These are phyloP conservation scores for Leucophora obtusa DNA, from an alignment of 2,888 invertebrate genomes.

Conservation along the genomic window DNA sequence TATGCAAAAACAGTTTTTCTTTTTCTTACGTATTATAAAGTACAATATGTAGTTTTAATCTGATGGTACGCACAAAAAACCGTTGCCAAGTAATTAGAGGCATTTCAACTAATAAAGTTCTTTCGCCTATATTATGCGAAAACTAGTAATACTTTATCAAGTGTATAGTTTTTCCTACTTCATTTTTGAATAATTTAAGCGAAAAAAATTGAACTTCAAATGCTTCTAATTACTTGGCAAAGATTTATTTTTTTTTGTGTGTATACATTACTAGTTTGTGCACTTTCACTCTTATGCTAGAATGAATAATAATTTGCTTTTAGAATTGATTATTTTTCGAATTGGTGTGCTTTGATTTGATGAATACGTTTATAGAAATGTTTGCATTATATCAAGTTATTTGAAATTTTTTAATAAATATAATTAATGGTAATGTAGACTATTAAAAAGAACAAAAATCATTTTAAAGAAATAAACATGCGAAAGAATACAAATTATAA, in stretches of 20 bases:
- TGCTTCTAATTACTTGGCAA: no score
- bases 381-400: slow-evolving; percentile 7
- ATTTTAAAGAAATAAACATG: slow-evolving; percentile 14
- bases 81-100: no score
- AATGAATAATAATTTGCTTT: background rate
- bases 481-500: slow-evolving; percentile 32
- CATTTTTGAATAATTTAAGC: no score
- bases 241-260: no score
- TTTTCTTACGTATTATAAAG: background rate
- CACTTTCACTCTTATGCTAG: slow-evolving; percentile 15
- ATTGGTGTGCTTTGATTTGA: slow-evolving; percentile 25
- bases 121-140: no score
- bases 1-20: slow-evolving; percentile 3
- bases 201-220: no score
- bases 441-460: slow-evolving; percentile 20
- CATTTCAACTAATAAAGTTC: no score
- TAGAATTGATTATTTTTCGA: slow-evolving; percentile 18
- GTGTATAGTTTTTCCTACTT: no score
- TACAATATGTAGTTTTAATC: slow-evolving; percentile 16
- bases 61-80: no score
- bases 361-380: slow-evolving; percentile 1
- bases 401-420: slow-evolving; percentile 16
- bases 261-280: slow-evolving; percentile 13
- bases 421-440: slow-evolving; percentile 49
- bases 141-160: no score